Conservation (phyloP, 2,113 vertebrate species). For the Cisticola juncidis region DNA sequence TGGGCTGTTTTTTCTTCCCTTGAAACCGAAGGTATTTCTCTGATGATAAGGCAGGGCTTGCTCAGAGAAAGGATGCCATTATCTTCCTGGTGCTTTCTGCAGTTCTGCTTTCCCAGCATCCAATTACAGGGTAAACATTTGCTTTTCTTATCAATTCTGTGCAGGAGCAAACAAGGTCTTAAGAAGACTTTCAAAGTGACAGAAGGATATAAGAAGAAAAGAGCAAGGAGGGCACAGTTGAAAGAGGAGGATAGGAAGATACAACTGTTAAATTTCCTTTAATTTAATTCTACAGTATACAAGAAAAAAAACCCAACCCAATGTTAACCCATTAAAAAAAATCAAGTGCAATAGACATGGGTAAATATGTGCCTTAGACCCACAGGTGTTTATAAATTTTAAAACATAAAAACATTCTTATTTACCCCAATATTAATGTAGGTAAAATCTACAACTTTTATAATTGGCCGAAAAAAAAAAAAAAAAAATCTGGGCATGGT, state of each 20-base stretch:
- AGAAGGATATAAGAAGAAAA: neutral
- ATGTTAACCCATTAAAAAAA: neutral
- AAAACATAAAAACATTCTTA: neutral
- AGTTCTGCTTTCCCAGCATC: neutral
- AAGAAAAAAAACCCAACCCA: neutral
- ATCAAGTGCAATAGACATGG: neutral
- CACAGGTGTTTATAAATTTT: neutral
- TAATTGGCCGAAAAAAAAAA: neutral
- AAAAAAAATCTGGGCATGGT: neutral
- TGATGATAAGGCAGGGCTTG: neutral
- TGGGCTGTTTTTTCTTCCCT: neutral
- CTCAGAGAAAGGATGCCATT: neutral
- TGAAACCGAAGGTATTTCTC: neutral
- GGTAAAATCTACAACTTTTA: neutral
- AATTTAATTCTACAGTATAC: neutral
- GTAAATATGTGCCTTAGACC: neutral
- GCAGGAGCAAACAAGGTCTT: neutral
- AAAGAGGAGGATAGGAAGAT: neutral
- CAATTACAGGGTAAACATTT: conserved; percentile 5
- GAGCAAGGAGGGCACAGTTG: neutral
- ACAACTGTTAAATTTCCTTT: neutral
- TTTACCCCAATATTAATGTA: neutral
- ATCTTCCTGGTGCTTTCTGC: neutral
- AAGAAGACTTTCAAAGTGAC: neutral
- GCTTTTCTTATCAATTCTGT: conserved; percentile 1